These are phyloP conservation scores for Oenanthe melanoleuca DNA, from an alignment of 2,113 vertebrate genomes.

Conservation along the genomic window DNA sequence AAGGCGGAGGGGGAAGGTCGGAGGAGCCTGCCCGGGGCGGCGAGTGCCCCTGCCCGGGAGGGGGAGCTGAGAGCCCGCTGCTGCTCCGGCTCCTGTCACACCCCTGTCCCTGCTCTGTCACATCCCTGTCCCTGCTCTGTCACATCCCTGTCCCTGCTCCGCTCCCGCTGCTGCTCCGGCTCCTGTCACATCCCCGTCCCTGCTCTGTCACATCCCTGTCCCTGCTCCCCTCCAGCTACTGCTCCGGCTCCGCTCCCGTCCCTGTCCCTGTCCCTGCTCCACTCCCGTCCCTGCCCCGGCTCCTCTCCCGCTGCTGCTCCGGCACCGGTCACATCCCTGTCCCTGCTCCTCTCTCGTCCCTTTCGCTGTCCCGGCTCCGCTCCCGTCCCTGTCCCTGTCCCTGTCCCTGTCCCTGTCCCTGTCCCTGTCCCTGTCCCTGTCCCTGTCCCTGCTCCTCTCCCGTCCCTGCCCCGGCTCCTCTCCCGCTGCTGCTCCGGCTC, in stretches of 20 bases:
- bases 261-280: too few species aligned
- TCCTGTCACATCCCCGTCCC: too few species aligned
- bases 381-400: too few species aligned
- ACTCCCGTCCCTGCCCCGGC: neutral
- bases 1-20: too few species aligned
- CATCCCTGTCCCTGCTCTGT: too few species aligned
- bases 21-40: neutral
- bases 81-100: too few species aligned
- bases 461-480: neutral
- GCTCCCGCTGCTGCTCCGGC: too few species aligned
- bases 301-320: accelerated
- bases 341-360: accelerated
- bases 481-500: accelerated
- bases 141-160: too few species aligned
- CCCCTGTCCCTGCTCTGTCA: too few species aligned
- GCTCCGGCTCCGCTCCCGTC: too few species aligned
- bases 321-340: neutral
- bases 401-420: neutral
- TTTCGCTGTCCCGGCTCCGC: accelerated
- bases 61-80: constrained; percentile 62
- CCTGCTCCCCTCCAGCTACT: too few species aligned
- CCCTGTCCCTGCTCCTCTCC: neutral
- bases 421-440: accelerated
- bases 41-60: constrained; percentile 42
- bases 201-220: too few species aligned